A percentile compares a stretch with the other conserved stretches of the same genome.
These are phyloP conservation scores for Macaca mulatta DNA, from an alignment of 2,113 vertebrate species.

Conservation along the genomic window DNA sequence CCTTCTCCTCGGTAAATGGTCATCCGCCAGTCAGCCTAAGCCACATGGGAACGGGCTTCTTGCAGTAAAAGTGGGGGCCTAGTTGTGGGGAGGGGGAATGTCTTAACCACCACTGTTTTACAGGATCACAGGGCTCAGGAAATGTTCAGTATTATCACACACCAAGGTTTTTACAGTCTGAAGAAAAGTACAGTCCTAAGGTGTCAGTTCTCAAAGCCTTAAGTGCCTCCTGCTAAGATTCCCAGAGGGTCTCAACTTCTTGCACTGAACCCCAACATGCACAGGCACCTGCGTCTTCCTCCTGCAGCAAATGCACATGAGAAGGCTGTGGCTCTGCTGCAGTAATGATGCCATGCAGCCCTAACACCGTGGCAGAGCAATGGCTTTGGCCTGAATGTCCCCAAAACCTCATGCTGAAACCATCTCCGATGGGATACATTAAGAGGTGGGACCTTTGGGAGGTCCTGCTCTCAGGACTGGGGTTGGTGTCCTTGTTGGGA, in stretches of 20 bases:
- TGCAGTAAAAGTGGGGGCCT: neutral
- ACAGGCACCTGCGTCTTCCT: too few relatives aligned
- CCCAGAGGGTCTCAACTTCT: too few relatives aligned
- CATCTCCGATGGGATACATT: neutral
- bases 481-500: too few relatives aligned
- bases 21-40: neutral
- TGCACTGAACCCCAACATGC: too few relatives aligned
- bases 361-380: neutral
- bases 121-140: neutral
- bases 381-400: neutral
- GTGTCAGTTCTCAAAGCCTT: too few relatives aligned
- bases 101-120: neutral
- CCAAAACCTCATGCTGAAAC: neutral
- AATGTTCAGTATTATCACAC: neutral
- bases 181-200: too few relatives aligned
- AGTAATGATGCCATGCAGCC: neutral
- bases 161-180: too few relatives aligned
- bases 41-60: neutral
- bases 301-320: neutral
- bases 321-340: neutral
- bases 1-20: neutral
- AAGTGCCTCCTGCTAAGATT: too few relatives aligned
- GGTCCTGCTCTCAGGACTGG: neutral
- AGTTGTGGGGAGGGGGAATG: neutral
- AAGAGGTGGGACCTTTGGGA: too few relatives aligned